These are phyloP conservation scores for Syrista parreyssii DNA, from an alignment of 2,888 invertebrate genomes.

Conservation along the genomic window DNA sequence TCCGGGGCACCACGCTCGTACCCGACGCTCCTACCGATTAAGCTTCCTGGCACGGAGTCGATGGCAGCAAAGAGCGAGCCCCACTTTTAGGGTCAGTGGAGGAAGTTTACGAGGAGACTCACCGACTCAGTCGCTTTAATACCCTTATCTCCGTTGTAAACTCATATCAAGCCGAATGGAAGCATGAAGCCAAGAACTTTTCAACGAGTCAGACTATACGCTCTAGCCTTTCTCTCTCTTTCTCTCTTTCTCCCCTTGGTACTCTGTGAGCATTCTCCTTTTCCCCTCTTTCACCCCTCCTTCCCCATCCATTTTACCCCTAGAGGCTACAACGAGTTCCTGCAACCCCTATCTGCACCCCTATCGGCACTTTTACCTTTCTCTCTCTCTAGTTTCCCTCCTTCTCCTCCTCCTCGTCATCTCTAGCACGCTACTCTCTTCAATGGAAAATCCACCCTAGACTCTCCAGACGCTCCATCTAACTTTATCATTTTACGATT, in stretches of 20 bases:
- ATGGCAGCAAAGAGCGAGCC: slow-evolving; percentile 39
- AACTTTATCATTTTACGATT: slow-evolving; percentile 30
- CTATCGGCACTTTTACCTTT: slow-evolving; percentile 4
- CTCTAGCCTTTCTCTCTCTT: not conserved
- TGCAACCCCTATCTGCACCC: slow-evolving; percentile 4
- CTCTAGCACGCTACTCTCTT: not conserved
- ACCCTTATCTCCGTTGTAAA: slow-evolving; percentile 54
- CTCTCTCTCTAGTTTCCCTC: not conserved
- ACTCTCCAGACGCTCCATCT: slow-evolving; percentile 10
- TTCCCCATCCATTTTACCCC: not conserved
- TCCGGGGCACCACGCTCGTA: not conserved
- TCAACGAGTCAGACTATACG: slow-evolving; percentile 30
- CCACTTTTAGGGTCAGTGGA: slow-evolving; percentile 33
- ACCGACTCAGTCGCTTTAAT: slow-evolving; percentile 39
- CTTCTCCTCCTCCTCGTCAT: not conserved
- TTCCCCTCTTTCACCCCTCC: not conserved
- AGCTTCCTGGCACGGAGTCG: slow-evolving; percentile 63
- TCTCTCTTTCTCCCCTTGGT: not conserved
- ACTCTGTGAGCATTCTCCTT: not conserved
- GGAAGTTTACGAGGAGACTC: slow-evolving; percentile 43
- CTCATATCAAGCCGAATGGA: slow-evolving; percentile 38
- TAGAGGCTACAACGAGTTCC: not conserved
- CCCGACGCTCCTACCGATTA: slow-evolving; percentile 48
- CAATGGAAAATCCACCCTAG: not conserved
- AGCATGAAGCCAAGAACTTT: slow-evolving; percentile 26